Evolutionary conservation across 2,888 invertebrate species (phyloP).

Genomic region (Strigamia transsilvanica): DNA sequence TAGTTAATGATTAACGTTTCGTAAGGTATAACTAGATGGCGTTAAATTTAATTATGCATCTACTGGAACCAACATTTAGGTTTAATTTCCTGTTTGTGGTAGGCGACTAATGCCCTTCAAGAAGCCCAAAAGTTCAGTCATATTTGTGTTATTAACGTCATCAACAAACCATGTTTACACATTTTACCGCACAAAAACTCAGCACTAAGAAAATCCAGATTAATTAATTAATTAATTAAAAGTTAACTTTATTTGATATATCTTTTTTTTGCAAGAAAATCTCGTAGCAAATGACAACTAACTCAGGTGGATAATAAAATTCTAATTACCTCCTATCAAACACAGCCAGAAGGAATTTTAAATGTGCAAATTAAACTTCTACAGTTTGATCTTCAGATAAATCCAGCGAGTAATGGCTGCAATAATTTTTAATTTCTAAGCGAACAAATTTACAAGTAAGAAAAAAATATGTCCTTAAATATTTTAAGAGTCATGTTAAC

Average conservation of each 20-base stretch:
- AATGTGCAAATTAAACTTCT: slow-evolving; percentile 28
- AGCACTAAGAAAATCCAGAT: too few species aligned
- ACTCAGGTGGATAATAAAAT: slow-evolving; percentile 29
- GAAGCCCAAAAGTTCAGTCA: too few species aligned
- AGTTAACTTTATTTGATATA: neutral
- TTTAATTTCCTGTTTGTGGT: neutral
- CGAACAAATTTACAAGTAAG: neutral
- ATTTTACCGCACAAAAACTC: too few species aligned
- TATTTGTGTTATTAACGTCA: too few species aligned
- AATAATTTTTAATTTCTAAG: slow-evolving; percentile 34
- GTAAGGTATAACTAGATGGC: neutral
- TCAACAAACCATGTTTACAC: too few species aligned
- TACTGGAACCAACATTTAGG: neutral
- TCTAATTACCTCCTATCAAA: slow-evolving; percentile 40
- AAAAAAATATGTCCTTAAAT: neutral
- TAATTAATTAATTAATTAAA: too few species aligned
- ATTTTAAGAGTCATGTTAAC: neutral
- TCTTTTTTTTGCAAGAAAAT: neutral
- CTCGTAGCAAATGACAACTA: neutral
- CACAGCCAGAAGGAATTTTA: slow-evolving; percentile 36
- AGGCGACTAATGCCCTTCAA: neutral
- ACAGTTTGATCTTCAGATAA: slow-evolving; percentile 19
- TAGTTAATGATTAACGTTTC: neutral
- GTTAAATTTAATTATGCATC: neutral
- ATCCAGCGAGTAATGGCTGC: neutral